Evolutionary conservation across 1,140 invertebrate genomes (phyloP).

Genomic region (Drosophila truncata): DNA sequence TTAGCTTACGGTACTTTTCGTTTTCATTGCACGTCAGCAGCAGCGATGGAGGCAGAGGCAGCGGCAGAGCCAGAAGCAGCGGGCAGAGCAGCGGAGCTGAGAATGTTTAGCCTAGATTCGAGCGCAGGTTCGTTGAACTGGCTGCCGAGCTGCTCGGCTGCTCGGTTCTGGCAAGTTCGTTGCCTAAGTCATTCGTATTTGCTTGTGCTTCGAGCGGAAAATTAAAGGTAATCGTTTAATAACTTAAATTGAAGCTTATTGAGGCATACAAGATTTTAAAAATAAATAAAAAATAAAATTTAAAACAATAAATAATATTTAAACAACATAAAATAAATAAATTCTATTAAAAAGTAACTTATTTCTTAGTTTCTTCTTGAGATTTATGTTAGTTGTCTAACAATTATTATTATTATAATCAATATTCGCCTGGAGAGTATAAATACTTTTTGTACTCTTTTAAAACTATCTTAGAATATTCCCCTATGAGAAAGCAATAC

Average conservation of each 20-base stretch:
- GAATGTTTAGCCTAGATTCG: constrained; percentile 85
- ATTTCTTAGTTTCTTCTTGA: neutral
- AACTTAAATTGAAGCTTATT: constrained; percentile 6
- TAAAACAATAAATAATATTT: too few relatives aligned
- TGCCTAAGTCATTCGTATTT: constrained; percentile 71
- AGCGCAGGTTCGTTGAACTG: constrained; percentile 85
- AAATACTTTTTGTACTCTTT: too few relatives aligned
- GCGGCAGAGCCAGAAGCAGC: constrained; percentile 27
- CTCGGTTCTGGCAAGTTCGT: constrained; percentile 64
- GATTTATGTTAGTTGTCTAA: too few relatives aligned
- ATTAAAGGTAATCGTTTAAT: constrained; percentile 20
- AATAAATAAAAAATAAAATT: neutral
- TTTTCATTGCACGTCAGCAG: constrained; percentile 85
- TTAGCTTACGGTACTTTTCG: constrained; percentile 85
- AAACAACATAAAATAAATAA: neutral
- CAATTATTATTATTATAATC: too few relatives aligned
- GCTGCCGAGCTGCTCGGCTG: constrained; percentile 26
- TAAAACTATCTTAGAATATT: neutral
- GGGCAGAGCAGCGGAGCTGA: constrained; percentile 57
- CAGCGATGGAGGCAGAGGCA: constrained; percentile 4
- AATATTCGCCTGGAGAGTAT: too few relatives aligned
- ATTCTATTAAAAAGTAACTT: neutral
- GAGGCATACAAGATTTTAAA: neutral
- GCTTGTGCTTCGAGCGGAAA: constrained; percentile 26
- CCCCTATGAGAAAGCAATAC: neutral